These are phyloP conservation scores for Kradibia gibbosae DNA, from an alignment of 1,140 invertebrate species.

Conservation along the genomic window DNA sequence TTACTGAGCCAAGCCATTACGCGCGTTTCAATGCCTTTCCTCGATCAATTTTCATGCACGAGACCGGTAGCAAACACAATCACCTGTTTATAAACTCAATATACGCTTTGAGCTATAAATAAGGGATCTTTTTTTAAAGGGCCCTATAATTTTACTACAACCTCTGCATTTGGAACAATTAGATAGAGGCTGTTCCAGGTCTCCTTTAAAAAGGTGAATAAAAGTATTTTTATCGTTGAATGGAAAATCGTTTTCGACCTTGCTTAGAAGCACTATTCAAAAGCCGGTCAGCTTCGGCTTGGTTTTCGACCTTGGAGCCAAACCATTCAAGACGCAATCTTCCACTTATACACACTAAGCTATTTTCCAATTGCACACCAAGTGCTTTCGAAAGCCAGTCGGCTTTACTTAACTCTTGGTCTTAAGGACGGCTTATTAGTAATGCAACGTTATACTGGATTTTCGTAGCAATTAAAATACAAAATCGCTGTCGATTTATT, in stretches of 20 bases:
- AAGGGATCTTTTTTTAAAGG: no score
- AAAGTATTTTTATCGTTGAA: neutral
- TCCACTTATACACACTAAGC: constrained; percentile 3
- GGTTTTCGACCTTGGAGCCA: neutral
- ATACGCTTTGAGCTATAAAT: no score
- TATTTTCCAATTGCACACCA: neutral
- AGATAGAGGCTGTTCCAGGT: neutral
- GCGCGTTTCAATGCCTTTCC: no score
- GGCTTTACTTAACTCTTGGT: neutral
- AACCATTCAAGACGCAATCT: neutral
- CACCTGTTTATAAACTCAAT: no score
- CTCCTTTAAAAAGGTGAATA: neutral
- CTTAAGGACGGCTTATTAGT: neutral
- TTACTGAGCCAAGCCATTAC: no score
- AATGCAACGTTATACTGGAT: neutral
- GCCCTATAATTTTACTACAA: no score
- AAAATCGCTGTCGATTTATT: neutral
- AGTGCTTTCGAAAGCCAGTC: neutral
- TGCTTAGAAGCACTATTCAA: neutral
- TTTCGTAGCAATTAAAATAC: neutral
- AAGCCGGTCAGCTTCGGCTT: neutral
- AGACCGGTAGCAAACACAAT: no score
- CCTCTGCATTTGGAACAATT: neutral
- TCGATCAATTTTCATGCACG: no score
- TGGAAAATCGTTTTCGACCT: neutral